phyloP scores from a whole-genome alignment of 2,113 vertebrate genomes.

The Bos javanicus region DNA sequence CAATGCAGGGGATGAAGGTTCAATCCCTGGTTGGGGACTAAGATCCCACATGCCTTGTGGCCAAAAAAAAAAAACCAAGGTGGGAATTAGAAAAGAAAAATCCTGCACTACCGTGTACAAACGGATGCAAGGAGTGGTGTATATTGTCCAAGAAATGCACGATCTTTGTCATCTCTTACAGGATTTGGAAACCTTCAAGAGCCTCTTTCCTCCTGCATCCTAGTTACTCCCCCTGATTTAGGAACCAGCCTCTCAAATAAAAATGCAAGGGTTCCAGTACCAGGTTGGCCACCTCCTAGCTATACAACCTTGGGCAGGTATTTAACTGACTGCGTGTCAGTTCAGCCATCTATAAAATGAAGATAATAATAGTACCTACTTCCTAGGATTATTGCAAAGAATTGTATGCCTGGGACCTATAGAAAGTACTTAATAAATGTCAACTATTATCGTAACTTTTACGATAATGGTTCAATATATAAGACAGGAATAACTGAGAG shows the following conservation, averaged over 20 bases:
- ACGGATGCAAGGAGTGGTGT: background rate
- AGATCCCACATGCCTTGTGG: background rate
- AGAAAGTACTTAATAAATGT: background rate
- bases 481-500: constrained; percentile 9
- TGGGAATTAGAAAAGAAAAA: background rate
- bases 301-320: background rate
- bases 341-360: background rate
- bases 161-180: background rate
- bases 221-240: background rate
- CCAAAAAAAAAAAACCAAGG: background rate
- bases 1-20: background rate
- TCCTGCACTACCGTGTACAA: background rate
- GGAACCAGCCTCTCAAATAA: background rate
- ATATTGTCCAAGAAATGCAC: background rate
- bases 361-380: background rate
- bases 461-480: background rate
- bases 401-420: background rate
- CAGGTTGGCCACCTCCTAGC: background rate
- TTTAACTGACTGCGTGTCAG: background rate
- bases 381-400: background rate
- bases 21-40: background rate
- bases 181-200: background rate
- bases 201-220: background rate
- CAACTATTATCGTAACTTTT: background rate
- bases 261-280: background rate